phyloP scores from a whole-genome alignment of 2,888 invertebrate genomes.

The Ormia ochracea region DNA sequence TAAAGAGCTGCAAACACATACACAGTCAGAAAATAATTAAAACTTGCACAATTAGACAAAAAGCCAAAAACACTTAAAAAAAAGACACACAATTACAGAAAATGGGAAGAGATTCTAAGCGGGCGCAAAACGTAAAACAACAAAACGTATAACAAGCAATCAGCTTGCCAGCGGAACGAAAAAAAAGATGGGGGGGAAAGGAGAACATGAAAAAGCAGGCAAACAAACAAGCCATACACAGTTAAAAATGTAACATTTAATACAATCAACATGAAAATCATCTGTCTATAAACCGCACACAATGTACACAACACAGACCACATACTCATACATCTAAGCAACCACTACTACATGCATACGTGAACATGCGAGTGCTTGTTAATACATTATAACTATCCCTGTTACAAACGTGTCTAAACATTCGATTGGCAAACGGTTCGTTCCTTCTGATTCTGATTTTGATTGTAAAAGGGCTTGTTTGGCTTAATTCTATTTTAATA shows the following conservation, averaged over 20 bases:
- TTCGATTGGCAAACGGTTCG: background rate
- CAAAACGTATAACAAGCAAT: conserved; percentile 5
- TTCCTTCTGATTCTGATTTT: no score
- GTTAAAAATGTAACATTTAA: conserved; percentile 54
- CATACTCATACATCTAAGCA: conserved; percentile 1
- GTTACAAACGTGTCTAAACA: conserved; percentile 25
- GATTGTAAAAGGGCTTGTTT: background rate
- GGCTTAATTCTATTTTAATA: background rate
- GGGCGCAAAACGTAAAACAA: background rate
- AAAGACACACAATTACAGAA: background rate
- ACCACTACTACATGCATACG: background rate
- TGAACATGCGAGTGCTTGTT: background rate
- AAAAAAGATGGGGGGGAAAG: no score
- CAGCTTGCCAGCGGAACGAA: no score
- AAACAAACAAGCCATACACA: background rate
- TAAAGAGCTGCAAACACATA: conserved; percentile 80
- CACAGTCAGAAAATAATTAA: conserved; percentile 31
- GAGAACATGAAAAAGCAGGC: no score
- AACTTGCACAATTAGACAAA: conserved; percentile 28
- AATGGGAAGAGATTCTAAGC: background rate
- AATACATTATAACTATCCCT: background rate
- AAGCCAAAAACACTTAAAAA: conserved; percentile 20
- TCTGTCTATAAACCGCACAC: conserved; percentile 44
- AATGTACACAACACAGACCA: background rate
- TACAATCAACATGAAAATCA: conserved; percentile 44